Evolutionary conservation across 1,140 invertebrate species (phyloP).

Genomic region (Orchestia grillus): DNA sequence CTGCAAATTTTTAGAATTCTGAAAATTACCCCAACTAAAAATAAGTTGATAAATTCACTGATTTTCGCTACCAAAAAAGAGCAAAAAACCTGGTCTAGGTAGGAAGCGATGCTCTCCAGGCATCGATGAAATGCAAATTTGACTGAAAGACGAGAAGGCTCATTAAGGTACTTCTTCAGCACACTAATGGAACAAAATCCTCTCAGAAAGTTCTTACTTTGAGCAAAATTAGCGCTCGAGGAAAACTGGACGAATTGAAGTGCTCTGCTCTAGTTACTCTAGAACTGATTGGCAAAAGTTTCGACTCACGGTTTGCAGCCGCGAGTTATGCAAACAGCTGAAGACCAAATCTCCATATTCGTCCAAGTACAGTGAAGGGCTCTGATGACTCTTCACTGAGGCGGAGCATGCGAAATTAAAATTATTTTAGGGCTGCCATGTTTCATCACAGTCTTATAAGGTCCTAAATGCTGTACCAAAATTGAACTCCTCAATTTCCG

Average conservation of each 20-base stretch:
- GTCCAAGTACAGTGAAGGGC: not conserved
- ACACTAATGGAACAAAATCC: conserved; percentile 45
- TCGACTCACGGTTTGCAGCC: not conserved
- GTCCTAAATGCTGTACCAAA: not conserved
- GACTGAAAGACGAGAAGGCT: not conserved
- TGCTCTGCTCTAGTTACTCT: not conserved
- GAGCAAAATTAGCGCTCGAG: not conserved
- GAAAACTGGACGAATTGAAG: not conserved
- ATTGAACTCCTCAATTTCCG: not conserved
- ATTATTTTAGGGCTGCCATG: not conserved
- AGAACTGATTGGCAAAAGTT: not conserved
- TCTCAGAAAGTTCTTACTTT: conserved; percentile 21
- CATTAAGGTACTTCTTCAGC: conserved; percentile 8
- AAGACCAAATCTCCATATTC: not conserved
- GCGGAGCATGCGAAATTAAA: not conserved
- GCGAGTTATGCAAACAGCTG: not conserved
- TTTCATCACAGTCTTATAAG: not conserved
- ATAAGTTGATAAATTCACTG: too few relatives aligned
- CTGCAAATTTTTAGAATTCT: too few relatives aligned
- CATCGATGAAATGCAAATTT: conserved; percentile 24
- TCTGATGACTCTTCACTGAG: not conserved
- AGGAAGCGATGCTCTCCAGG: not conserved
- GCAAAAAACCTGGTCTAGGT: too few relatives aligned
- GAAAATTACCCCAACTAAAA: too few relatives aligned
- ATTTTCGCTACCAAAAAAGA: too few relatives aligned